phyloP scores from a whole-genome alignment of 2,797 vertebrate genomes.

The Protosalanx chinensis region DNA sequence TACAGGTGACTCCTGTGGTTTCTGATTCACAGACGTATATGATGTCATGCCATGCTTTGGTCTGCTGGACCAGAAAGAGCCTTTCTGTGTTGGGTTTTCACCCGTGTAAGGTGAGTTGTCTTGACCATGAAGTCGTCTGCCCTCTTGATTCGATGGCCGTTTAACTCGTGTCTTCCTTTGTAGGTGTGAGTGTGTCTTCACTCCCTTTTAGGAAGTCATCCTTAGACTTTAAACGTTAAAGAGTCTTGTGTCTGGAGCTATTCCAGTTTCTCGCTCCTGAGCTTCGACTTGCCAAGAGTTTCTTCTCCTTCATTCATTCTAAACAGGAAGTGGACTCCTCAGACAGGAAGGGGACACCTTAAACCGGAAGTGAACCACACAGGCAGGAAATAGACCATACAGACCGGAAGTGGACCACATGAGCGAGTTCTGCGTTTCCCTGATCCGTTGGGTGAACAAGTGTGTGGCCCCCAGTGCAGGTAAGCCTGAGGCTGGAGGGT shows the following conservation, averaged over 20 bases:
- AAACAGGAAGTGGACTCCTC: conserved; percentile 3
- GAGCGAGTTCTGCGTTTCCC: conserved; percentile 30
- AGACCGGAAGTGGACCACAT: conserved; percentile 31
- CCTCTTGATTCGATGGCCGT: background rate
- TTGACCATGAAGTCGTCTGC: background rate
- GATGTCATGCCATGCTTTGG: background rate
- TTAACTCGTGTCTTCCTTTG: background rate
- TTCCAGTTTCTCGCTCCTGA: conserved; percentile 28
- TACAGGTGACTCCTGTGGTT: background rate
- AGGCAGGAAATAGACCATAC: conserved; percentile 5
- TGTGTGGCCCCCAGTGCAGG: conserved; percentile 35
- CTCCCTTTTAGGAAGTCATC: background rate
- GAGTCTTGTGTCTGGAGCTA: conserved; percentile 29
- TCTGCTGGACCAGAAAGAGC: background rate
- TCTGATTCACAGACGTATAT: conserved; percentile 7
- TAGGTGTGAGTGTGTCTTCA: background rate
- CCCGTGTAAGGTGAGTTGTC: background rate
- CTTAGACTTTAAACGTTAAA: background rate
- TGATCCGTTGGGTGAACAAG: conserved; percentile 22
- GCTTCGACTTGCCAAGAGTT: conserved; percentile 26
- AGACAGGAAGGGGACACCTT: no score
- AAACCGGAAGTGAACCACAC: no score
- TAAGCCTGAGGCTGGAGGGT: conserved; percentile 31
- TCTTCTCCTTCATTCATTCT: conserved; percentile 8
- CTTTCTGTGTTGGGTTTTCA: background rate